Base-by-base conservation (phyloP, 2,113 vertebrate species). In the Petromus typicus region DNA sequence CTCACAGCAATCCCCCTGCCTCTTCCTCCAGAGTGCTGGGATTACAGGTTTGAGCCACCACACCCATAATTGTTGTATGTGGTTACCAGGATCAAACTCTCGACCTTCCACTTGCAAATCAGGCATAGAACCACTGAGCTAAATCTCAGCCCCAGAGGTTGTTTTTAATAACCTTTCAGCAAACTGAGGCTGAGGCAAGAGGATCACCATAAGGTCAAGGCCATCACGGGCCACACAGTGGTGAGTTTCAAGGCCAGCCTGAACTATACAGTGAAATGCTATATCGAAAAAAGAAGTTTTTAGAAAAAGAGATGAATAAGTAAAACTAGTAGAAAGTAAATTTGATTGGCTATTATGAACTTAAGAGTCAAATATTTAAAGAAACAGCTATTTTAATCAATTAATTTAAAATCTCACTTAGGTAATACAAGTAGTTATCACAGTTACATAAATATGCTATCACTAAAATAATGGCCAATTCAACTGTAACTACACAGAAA, bases 281-380 rank as follows among this genome's bases (percentile, higher is more conserved):
- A 13, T 73, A 22, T 5, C 22, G 89, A 66, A 34, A 34, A 27
- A 16, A 30, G 13, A 9, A n/a, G n/a, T 12, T 4, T 3, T 64
- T 30, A 30, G 11, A 30, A 56, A 34, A 66, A 93, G 73, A 57
- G 51, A 23, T 73, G 3, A 8, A 30, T 20, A 90, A 79, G 56
- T 66, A 73, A 82, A 89, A 82, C 10, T n/a, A 79, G 30, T 56
- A 64, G 91, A 80, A 91, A 76, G n/a, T 34, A 69, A 78, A 86
- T 43, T 37, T 90, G 48, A 22, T 66, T 84, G 23, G 13, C 32
- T 93, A 37, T 82, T 83, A 92, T 43, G 30, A 90, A 54, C 3
- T 54, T 71, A 85, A 93, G 20, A 95, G 57, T 20, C 54, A 45
- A 90, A 90, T 17, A 75, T 40, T 94, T 87, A 94, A 96, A 37